phyloP scores from a whole-genome alignment of 2,888 invertebrate species.

The Caenorhabditis sinica region DNA sequence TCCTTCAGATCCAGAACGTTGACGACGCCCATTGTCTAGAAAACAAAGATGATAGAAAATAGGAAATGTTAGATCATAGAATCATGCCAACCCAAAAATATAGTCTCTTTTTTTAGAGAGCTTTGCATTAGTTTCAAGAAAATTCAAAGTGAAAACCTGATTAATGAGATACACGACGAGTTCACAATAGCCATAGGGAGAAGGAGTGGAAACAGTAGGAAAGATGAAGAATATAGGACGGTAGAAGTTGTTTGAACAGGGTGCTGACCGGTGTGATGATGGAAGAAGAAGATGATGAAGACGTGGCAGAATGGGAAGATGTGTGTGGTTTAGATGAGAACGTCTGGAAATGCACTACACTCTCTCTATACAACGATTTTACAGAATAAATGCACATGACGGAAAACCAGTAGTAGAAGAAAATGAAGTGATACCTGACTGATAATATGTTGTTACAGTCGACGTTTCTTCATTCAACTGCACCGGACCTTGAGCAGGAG shows the following conservation, averaged over 20 bases:
- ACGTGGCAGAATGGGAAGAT: slow-evolving; percentile 46
- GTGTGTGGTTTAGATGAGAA: slow-evolving; percentile 57
- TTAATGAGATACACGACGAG: slow-evolving; percentile 22
- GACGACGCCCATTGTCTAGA: slow-evolving; percentile 54
- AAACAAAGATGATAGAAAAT: too few relatives aligned
- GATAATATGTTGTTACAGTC: slow-evolving; percentile 71
- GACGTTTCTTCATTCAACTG: slow-evolving; percentile 73
- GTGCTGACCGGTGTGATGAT: slow-evolving; percentile 50
- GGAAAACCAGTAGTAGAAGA: not conserved
- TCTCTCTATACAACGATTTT: slow-evolving; percentile 34
- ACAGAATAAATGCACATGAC: not conserved
- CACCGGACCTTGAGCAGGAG: slow-evolving; percentile 61
- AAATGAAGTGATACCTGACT: slow-evolving; percentile 60
- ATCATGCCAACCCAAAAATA: not conserved
- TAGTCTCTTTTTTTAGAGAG: not conserved
- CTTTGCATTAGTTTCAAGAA: slow-evolving; percentile 4
- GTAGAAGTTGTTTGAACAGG: slow-evolving; percentile 53
- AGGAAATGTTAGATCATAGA: not conserved
- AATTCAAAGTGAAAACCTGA: slow-evolving; percentile 20
- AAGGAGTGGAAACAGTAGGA: slow-evolving; percentile 41
- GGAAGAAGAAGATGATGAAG: slow-evolving; percentile 21
- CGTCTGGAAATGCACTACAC: slow-evolving; percentile 62
- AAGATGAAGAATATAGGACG: slow-evolving; percentile 11
- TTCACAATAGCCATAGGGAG: slow-evolving; percentile 19
- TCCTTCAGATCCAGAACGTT: slow-evolving; percentile 57